Percentiles rank a stretch among this genome's conserved stretches.
Evolutionary conservation across 2,797 vertebrate genomes (phyloP).

Genomic region (Miichthys miiuy): DNA sequence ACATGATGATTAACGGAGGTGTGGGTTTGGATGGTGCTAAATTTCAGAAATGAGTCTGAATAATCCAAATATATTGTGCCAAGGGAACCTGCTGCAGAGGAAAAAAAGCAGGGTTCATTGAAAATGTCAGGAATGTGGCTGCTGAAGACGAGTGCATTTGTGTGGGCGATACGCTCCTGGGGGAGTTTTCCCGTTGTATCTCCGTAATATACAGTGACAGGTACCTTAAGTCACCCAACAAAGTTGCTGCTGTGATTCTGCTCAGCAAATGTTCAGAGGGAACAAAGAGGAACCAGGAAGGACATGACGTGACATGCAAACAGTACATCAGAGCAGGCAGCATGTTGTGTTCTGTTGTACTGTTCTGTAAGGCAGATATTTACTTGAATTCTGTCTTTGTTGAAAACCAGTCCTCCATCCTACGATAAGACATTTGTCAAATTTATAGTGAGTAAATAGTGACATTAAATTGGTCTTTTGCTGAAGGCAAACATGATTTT

Average conservation of each 20-base stretch:
- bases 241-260: conserved; percentile 47
- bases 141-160: conserved; percentile 50
- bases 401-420: not conserved
- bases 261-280: conserved; percentile 23
- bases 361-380: conserved; percentile 1
- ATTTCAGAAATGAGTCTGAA: conserved; percentile 19
- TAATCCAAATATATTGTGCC: conserved; percentile 30
- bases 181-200: conserved; percentile 61
- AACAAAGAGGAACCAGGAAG: conserved; percentile 28
- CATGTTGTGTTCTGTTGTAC: conserved; percentile 19
- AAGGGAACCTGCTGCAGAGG: conserved; percentile 33
- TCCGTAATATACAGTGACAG: conserved; percentile 70
- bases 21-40: conserved; percentile 30
- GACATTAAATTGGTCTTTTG: not conserved
- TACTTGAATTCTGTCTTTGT: not conserved
- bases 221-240: conserved; percentile 64
- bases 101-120: conserved; percentile 40
- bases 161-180: conserved; percentile 62
- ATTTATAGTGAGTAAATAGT: not conserved
- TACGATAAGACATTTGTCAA: not conserved
- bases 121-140: conserved; percentile 65
- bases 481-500: not conserved
- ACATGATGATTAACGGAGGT: conserved; percentile 26
- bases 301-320: conserved; percentile 26
- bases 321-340: conserved; percentile 31